These are phyloP conservation scores for Paradoxurus hermaphroditus DNA, from an alignment of 2,113 vertebrate genomes.

Conservation along the genomic window DNA sequence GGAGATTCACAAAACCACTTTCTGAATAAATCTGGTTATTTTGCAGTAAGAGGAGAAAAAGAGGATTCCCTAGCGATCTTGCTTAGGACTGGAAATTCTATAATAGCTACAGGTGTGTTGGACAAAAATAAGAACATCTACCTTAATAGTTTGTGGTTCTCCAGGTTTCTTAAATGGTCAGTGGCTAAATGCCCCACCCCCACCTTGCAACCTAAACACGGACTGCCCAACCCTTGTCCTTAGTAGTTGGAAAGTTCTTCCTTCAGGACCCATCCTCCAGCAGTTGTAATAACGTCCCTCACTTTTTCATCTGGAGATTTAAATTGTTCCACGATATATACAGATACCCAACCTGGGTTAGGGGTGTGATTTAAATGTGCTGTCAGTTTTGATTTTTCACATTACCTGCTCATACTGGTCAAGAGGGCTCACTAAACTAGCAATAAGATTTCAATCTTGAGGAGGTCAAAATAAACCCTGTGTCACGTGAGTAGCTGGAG, in stretches of 20 bases:
- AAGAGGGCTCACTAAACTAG: conserved; percentile 77
- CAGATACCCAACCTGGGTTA: conserved; percentile 73
- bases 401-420: conserved; percentile 76
- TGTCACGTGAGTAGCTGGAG: background rate
- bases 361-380: conserved; percentile 76
- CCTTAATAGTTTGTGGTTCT: background rate
- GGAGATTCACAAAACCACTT: background rate
- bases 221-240: background rate
- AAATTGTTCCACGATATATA: conserved; percentile 68
- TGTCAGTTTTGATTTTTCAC: conserved; percentile 82
- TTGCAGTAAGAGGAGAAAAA: background rate
- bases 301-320: conserved; percentile 60
- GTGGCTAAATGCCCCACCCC: background rate
- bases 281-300: background rate
- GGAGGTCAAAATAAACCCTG: conserved; percentile 71
- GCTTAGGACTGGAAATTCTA: background rate
- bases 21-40: background rate
- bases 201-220: background rate
- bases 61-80: background rate
- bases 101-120: background rate
- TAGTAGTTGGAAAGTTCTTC: background rate
- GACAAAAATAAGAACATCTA: background rate
- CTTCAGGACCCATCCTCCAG: background rate
- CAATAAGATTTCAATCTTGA: conserved; percentile 76
- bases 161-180: background rate